Conservation (phyloP, 2,888 invertebrate species). For the Acanthosepion pharaonis region DNA sequence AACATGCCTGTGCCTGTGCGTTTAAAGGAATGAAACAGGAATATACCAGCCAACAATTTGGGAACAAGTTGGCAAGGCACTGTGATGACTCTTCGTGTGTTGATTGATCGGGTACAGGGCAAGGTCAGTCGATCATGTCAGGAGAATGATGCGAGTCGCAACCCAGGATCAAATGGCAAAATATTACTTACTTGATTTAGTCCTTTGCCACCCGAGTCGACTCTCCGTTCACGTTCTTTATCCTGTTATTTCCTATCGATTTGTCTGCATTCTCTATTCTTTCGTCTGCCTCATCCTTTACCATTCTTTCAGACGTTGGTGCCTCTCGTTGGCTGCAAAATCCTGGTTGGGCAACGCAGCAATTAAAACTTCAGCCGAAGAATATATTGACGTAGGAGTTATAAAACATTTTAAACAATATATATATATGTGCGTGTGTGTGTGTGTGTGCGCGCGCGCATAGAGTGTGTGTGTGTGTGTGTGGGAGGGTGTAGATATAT, state of each 20-base stretch:
- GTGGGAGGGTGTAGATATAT: no score
- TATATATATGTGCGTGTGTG: neutral
- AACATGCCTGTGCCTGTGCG: no score
- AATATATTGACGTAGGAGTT: no score
- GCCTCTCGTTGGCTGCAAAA: no score
- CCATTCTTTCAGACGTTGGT: neutral
- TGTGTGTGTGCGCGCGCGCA: no score
- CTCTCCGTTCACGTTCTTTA: neutral
- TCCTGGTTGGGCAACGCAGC: no score
- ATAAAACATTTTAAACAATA: neutral
- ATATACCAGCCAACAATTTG: no score
- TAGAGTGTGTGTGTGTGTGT: no score
- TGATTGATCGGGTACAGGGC: neutral
- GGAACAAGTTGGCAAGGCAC: neutral
- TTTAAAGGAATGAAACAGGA: no score
- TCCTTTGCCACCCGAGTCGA: constrained; percentile 33
- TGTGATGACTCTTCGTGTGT: neutral
- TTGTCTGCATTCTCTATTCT: neutral
- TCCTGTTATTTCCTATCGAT: neutral
- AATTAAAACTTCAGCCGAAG: no score
- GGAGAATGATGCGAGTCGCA: neutral
- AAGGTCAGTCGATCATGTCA: neutral
- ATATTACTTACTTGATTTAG: neutral
- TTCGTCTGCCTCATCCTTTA: neutral
- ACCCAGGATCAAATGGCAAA: constrained; percentile 9